Evolutionary conservation across 2,797 vertebrate species (phyloP).

Genomic region (Micropoecilia bifurca): DNA sequence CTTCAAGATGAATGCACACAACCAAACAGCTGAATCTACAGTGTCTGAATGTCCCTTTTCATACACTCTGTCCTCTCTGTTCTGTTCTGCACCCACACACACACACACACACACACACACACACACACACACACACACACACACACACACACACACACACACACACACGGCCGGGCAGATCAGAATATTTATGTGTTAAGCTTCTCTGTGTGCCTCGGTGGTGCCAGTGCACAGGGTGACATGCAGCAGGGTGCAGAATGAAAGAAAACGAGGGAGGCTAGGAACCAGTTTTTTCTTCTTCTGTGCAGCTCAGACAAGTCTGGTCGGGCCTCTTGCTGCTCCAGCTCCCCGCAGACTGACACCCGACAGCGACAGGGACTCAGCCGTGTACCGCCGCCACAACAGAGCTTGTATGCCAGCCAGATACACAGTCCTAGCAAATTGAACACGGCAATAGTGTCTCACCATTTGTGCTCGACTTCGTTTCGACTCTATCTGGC

Average conservation of each 20-base stretch:
- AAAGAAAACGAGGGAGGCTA: slow-evolving; percentile 53
- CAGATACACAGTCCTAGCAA: slow-evolving; percentile 53
- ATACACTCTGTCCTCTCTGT: slow-evolving; percentile 38
- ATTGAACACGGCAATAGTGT: slow-evolving; percentile 55
- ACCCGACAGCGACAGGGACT: slow-evolving; percentile 65
- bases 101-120: slow-evolving; percentile 23
- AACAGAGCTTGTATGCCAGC: slow-evolving; percentile 42
- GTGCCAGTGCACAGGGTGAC: slow-evolving; percentile 64
- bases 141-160: slow-evolving; percentile 26
- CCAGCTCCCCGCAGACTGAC: slow-evolving; percentile 65
- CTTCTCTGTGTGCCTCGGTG: slow-evolving; percentile 61
- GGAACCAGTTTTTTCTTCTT: slow-evolving; percentile 39
- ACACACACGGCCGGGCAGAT: slow-evolving; percentile 14
- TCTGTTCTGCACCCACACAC: slow-evolving; percentile 16
- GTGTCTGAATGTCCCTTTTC: slow-evolving; percentile 55
- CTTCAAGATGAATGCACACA: slow-evolving; percentile 65
- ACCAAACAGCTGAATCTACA: slow-evolving; percentile 67
- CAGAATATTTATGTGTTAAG: slow-evolving; percentile 72
- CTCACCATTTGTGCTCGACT: slow-evolving; percentile 41
- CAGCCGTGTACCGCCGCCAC: slow-evolving; percentile 52
- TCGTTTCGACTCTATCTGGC: slow-evolving; percentile 32
- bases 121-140: slow-evolving; percentile 20
- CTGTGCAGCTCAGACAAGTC: slow-evolving; percentile 51
- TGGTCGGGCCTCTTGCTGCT: slow-evolving; percentile 53
- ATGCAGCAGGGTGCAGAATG: slow-evolving; percentile 74